Evolutionary conservation across 2,797 vertebrate genomes (phyloP).

Genomic region (Mionectes olivaceus): DNA sequence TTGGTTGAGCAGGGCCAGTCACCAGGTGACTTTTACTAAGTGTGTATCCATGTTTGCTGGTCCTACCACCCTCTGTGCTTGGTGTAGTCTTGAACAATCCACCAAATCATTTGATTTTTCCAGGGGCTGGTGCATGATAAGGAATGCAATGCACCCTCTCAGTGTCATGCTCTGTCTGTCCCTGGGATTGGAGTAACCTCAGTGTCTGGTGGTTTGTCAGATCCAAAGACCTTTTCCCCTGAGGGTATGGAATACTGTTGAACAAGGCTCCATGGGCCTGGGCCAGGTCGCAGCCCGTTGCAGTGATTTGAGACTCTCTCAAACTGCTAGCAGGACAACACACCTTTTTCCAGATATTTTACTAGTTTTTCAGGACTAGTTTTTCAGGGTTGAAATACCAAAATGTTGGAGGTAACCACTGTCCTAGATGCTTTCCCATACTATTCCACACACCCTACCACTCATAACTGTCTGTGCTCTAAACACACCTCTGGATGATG

Average conservation of each 20-base stretch:
- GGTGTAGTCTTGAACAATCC: not conserved
- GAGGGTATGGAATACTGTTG: fast-evolving
- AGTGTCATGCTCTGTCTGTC: not conserved
- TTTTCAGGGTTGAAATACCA: not conserved
- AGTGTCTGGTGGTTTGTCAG: not conserved
- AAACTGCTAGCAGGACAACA: not conserved
- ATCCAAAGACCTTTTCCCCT: not conserved
- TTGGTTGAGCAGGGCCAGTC: not conserved
- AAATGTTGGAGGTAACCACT: not conserved
- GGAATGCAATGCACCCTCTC: not conserved
- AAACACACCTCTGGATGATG: too few relatives aligned
- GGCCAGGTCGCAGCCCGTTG: not conserved
- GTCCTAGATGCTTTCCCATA: not conserved
- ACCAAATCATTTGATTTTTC: not conserved
- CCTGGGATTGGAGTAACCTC: not conserved
- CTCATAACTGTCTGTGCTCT: not conserved
- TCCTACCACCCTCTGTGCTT: not conserved
- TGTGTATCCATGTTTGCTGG: not conserved
- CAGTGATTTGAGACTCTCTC: not conserved
- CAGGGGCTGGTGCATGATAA: fast-evolving
- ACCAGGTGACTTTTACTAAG: not conserved
- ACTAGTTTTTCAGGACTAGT: not conserved
- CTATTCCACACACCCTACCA: too few relatives aligned
- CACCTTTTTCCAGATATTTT: not conserved
- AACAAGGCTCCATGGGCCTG: not conserved